A percentile compares a stretch with the other conserved stretches of the same genome.
Evolutionary conservation across 1,140 invertebrate species (phyloP).

Genomic region (Musca vetustissima): DNA sequence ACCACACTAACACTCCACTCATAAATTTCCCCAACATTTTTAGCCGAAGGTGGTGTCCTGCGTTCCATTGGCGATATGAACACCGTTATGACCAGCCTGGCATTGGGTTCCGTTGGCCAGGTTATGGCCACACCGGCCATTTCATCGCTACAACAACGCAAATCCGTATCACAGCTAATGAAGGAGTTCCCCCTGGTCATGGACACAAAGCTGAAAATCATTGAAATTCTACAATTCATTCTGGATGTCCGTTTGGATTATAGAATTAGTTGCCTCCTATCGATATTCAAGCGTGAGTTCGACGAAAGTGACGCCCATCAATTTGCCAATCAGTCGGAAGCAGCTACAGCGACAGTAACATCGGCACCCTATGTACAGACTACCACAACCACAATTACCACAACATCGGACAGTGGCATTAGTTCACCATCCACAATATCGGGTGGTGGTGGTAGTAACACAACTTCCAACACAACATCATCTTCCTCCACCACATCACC

Average conservation of each 20-base stretch:
- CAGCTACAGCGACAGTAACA: background rate
- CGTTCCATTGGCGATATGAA: conserved; percentile 89
- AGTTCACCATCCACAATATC: background rate
- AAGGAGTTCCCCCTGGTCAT: conserved; percentile 91
- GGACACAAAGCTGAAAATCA: conserved; percentile 98
- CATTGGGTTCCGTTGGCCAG: conserved; percentile 74
- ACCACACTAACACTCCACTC: too few relatives aligned
- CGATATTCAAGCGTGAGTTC: conserved; percentile 94
- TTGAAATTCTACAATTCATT: conserved; percentile 98
- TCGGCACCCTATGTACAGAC: background rate
- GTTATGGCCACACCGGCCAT: conserved; percentile 59
- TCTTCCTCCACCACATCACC: too few relatives aligned
- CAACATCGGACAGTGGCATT: conserved; percentile 23
- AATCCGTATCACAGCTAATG: conserved; percentile 55
- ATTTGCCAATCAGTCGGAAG: conserved; percentile 17
- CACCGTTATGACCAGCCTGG: conserved; percentile 84
- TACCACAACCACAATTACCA: conserved; percentile 1
- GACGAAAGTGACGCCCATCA: conserved; percentile 66
- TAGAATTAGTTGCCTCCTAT: conserved; percentile 92
- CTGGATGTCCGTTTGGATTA: conserved; percentile 96
- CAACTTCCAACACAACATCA: conserved; percentile 8
- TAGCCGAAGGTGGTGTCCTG: conserved; percentile 82
- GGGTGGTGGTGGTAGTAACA: background rate
- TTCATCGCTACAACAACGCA: conserved; percentile 59
- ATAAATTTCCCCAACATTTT: background rate